Evolutionary conservation across 2,888 invertebrate genomes (phyloP), one percentile per base, ranked within the genome.

Genomic region (Hydroisotoma schaefferi): DNA sequence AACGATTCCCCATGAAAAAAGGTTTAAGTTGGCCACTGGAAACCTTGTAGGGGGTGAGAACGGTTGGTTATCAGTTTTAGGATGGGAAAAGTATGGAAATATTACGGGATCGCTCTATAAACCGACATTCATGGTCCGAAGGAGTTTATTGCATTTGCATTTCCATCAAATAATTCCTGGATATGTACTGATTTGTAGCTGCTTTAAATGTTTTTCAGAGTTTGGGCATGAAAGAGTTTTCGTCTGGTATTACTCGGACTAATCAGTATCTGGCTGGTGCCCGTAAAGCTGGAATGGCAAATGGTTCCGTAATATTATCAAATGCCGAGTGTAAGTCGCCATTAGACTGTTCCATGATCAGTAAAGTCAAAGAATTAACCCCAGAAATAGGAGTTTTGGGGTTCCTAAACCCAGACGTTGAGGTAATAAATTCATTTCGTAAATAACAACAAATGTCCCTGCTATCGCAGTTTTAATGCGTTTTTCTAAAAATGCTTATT

Each of bases 31-130:
- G 22, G 58, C 44, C 3, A 57, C 64, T 44, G 70, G 70, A 20
- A 70, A 69, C 53, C 27, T 69, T 10, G 63, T 70, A 29, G 69
- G 70, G 2, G 72, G 70, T 5, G 68, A 68, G 54, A 68, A 57
- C 49, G 72, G 72, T 1, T 70, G 69, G 63, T 15, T 70, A 3
- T 55, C 64, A 40, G 12, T 57, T 1, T 2, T 52, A 8, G 54
- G 58, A 20, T 65, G 62, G 65, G 38, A 59, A 27, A 29, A 26
- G 10, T 70, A 54, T 54, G 66, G 68, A 8, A 23, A 43, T 5
- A 10, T 63, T 10, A 26, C 62, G 0, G 12, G 38, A n/a, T 25
- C 56, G 1, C 40, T 47, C 23, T 63, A 65, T 40, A 49, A 51
- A n/a, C 66, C 66, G 1, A 18, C 44, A 22, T 57, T 25, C 2